Base-by-base conservation (phyloP, 2,797 vertebrate genomes). In the Danio jaintianensis region DNA sequence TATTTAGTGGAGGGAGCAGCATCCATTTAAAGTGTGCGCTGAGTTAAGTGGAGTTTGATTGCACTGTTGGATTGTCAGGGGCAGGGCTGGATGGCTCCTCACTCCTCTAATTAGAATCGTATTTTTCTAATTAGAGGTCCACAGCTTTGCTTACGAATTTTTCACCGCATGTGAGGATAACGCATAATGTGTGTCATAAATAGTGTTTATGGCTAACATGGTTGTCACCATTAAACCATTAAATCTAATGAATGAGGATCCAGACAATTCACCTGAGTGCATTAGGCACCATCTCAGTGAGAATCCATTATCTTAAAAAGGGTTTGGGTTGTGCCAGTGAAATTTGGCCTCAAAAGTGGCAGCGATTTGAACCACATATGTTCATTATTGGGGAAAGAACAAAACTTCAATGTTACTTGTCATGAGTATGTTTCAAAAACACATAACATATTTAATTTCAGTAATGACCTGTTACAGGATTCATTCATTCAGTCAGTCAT, bases 171-270 rank as follows among this genome's bases (percentile, higher is more conserved):
- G 83, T 87, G 90, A 92, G 90, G 87, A 89, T 85, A 76, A 84
- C 87, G 86, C 87, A 84, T 92, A 93, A 91, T 91, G 88, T 84
- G 84, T 55, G 78, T 89, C 91, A 91, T 93, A 93, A 94, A 93
- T 93, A 92, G 87, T 87, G 91, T 94, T 93, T 93, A 94, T 93
- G 88, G 93, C 89, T 93, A 92, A 92, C 90, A 90, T 89, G 91
- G 85, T 85, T 90, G 90, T 89, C 91, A 89, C 85, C 59, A 88
- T 92, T 86, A 91, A 92, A 93, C 92, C 89, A 93, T 93, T 93
- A 92, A 90, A 85, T 84, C 86, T 92, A 92, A 93, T 93, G 92
- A 92, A 93, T 85, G 87, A 88, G 86, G 76, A 88, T 87, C 84
- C 83, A 88, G 90, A 93, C 92, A 91, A 93, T 90, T 92, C 91